Base-by-base conservation (phyloP, 2,888 invertebrate species). In the Lathronympha strigana region DNA sequence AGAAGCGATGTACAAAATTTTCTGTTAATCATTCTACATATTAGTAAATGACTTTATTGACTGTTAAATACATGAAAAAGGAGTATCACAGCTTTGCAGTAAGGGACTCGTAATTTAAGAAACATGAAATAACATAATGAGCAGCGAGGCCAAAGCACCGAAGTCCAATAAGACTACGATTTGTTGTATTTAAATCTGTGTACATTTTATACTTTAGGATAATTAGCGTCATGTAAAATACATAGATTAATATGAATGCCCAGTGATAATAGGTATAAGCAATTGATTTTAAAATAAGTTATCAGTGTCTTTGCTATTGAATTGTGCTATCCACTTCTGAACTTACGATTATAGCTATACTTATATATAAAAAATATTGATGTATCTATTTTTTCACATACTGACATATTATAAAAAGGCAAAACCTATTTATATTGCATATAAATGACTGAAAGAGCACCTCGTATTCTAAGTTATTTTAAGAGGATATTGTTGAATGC, bases 261-360 rank as follows among this genome's bases (percentile, higher is more conserved):
- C 86, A 89, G 92, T 92, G 92, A 92, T 92, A 92, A 80, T 92
- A 92, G 91, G 77, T 74, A 77, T 92, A 92, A 90, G 90, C 75
- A 77, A 84, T 87, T 83, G 78, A 80, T 76, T 78, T 80, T 80
- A 79, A 79, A 79, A 77, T 82, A 82, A 79, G 80, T 77, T 75
- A 70, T 76, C 75, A 76, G 73, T 84, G 78, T 83, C 80, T 80
- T 85, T 80, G 82, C 80, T 83, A 78, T 76, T 76, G 75, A 78
- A 81, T 79, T 82, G 82, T 83, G 81, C 86, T 87, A 80, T 80
- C 80, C 79, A 84, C 78, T 84, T 80, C 80, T 80, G 76, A 81
- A 79, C 72, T 81, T 82, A 81, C 80, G 77, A 75, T 70, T 75
- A 73, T 71, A 53, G 53, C 64, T 64, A 64, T 82, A 82, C 76